These are phyloP conservation scores for Trachemys scripta DNA, from an alignment of 2,113 vertebrate genomes.

Conservation along the genomic window DNA sequence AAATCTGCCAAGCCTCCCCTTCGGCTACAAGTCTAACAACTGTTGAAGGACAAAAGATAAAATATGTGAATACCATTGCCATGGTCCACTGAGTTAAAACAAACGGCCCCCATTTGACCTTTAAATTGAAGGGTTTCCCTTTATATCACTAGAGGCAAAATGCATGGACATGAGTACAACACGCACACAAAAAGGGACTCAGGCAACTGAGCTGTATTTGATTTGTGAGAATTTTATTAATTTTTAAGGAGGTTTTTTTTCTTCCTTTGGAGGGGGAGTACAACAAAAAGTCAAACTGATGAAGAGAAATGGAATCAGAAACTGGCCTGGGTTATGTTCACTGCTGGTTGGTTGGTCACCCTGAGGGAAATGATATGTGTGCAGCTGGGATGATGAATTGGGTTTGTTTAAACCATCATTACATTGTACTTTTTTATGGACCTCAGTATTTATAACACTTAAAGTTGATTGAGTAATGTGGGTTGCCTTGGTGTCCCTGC, in stretches of 20 bases:
- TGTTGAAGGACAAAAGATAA: slow-evolving; percentile 82
- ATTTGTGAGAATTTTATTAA: slow-evolving; percentile 72
- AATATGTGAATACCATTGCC: slow-evolving; percentile 79
- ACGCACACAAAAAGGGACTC: slow-evolving; percentile 43
- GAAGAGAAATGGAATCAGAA: slow-evolving; percentile 74
- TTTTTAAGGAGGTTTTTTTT: slow-evolving; percentile 67
- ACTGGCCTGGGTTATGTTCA: slow-evolving; percentile 60
- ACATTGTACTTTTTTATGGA: slow-evolving; percentile 89
- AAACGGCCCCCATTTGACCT: slow-evolving; percentile 80
- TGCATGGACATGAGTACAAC: slow-evolving; percentile 66
- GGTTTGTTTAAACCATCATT: slow-evolving; percentile 93
- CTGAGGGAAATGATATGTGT: slow-evolving; percentile 81
- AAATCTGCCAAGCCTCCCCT: slow-evolving; percentile 63
- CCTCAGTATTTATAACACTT: slow-evolving; percentile 90
- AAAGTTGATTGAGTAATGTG: slow-evolving; percentile 86
- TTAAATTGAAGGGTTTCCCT: slow-evolving; percentile 80
- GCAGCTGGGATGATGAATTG: slow-evolving; percentile 88
- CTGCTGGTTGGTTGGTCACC: slow-evolving; percentile 81
- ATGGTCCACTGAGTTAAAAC: slow-evolving; percentile 80
- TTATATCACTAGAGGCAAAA: slow-evolving; percentile 73
- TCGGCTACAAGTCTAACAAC: slow-evolving; percentile 82
- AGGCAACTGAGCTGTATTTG: slow-evolving; percentile 50
- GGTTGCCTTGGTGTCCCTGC: slow-evolving; percentile 76
- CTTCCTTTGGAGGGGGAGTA: slow-evolving; percentile 27
- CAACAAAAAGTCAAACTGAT: slow-evolving; percentile 74